Evolutionary conservation across 2,797 vertebrate species (phyloP), one percentile per base, ranked within the genome.

Genomic region (Thunnus albacares): DNA sequence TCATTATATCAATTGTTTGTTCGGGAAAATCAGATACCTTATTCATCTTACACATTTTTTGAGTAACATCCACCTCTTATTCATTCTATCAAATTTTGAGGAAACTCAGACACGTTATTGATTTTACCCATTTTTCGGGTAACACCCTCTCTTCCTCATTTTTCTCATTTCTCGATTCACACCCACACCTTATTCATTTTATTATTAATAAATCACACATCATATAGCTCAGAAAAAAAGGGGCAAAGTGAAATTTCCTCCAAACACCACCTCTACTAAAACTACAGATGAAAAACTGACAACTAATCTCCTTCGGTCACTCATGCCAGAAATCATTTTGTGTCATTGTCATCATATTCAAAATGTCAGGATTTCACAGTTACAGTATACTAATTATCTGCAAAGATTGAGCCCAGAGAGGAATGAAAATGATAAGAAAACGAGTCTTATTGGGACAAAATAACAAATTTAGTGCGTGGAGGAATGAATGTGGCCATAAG

Each of bases 341-440:
- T 62, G 84, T 67, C 70, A 55, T 4, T 58, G 62, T 80, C 67
- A 30, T 79, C 26, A 20, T 75, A 69, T 71, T 57, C 12, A 63
- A 56, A 85, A 79, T 26, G 56, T 35, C 71, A 67, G 60, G 52
- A 66, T 72, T 79, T 82, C 84, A 80, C 81, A 82, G 63, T 69
- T 43, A 43, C 38, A 38, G 38, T 12, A 30, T 30, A 74, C 73
- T 64, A 60, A 26, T 79, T 72, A 58, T 69, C 55, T 68, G 64
- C 13, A 2, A 60, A 35, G 35, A 20, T 65, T 17, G 55, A 75
- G 26, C 77, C 69, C 58, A n/a, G 35, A 55, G 81, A 75, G 62
- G 64, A 64, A 22, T 18, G 60, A 60, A 61, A 65, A 72, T 30
- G 30, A 61, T 24, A 52, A 70, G 58, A 69, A 62, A 70, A 68